Evolutionary conservation across 2,113 vertebrate species (phyloP).

Genomic region (Mellivora capensis): DNA sequence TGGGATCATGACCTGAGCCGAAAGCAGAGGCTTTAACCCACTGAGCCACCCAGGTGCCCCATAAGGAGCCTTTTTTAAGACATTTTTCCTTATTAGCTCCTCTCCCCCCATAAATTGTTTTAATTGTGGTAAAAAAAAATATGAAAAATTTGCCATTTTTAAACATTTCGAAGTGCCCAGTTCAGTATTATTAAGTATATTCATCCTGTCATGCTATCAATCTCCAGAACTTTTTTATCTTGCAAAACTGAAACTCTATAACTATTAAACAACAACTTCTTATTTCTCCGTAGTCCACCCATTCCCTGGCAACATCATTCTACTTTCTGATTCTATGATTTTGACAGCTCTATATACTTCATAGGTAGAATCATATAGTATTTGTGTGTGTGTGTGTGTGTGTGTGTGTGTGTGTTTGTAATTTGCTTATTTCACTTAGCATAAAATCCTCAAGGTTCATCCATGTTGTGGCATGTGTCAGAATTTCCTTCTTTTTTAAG

Average conservation of each 20-base stretch:
- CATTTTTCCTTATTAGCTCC: not conserved
- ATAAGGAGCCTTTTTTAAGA: too few relatives aligned
- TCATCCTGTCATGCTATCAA: not conserved
- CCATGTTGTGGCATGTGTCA: not conserved
- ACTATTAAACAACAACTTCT: not conserved
- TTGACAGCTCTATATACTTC: not conserved
- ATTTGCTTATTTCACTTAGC: not conserved
- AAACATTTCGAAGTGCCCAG: not conserved
- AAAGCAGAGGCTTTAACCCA: too few relatives aligned
- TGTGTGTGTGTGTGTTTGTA: not conserved
- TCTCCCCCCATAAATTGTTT: not conserved
- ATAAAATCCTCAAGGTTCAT: not conserved
- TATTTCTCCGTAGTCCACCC: not conserved
- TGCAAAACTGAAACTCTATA: not conserved
- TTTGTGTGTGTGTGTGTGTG: not conserved
- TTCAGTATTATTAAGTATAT: not conserved
- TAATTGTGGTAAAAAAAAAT: not conserved
- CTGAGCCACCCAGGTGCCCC: too few relatives aligned
- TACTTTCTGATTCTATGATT: not conserved
- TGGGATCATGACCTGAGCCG: too few relatives aligned
- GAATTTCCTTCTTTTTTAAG: not conserved
- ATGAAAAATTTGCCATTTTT: not conserved
- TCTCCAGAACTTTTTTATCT: not conserved
- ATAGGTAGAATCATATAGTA: not conserved
- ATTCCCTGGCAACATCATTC: not conserved